A percentile compares a stretch with the other conserved stretches of the same genome.
These are phyloP conservation scores for Hephaestus fuliginosus DNA, from an alignment of 2,797 vertebrate species.

Conservation along the genomic window DNA sequence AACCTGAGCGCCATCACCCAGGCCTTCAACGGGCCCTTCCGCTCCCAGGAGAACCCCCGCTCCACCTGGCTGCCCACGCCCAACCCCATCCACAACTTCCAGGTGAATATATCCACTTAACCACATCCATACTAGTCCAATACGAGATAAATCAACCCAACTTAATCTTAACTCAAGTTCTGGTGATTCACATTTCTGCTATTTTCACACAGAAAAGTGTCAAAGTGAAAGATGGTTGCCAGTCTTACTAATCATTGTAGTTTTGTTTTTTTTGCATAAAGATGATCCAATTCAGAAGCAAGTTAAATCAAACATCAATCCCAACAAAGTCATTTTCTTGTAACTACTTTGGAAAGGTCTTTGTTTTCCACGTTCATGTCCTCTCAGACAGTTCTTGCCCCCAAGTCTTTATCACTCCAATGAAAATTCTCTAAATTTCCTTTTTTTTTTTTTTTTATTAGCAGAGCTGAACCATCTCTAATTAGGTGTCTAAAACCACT, in stretches of 20 bases:
- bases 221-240: not conserved
- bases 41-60: slow-evolving; percentile 97
- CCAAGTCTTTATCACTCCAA: not conserved
- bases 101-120: slow-evolving; percentile 68
- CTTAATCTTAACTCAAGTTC: too few relatives aligned
- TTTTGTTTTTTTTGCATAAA: not conserved
- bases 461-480: not conserved
- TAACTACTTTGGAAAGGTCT: not conserved
- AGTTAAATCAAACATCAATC: slow-evolving; percentile 12
- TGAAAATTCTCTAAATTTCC: not conserved
- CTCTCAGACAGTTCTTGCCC: not conserved
- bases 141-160: not conserved
- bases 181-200: too few relatives aligned
- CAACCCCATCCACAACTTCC: slow-evolving; percentile 90
- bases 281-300: not conserved
- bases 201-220: not conserved
- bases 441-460: not conserved
- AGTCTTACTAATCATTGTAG: not conserved
- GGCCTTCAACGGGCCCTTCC: slow-evolving; percentile 97
- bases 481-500: not conserved
- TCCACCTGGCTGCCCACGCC: slow-evolving; percentile 95
- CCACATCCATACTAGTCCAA: not conserved
- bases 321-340: not conserved
- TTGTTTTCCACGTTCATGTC: not conserved
- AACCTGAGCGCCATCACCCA: slow-evolving; percentile 98